Evolutionary conservation across 1,140 invertebrate species (phyloP), one percentile per base, ranked within the genome.

Genomic region (Procambarus virginalis): DNA sequence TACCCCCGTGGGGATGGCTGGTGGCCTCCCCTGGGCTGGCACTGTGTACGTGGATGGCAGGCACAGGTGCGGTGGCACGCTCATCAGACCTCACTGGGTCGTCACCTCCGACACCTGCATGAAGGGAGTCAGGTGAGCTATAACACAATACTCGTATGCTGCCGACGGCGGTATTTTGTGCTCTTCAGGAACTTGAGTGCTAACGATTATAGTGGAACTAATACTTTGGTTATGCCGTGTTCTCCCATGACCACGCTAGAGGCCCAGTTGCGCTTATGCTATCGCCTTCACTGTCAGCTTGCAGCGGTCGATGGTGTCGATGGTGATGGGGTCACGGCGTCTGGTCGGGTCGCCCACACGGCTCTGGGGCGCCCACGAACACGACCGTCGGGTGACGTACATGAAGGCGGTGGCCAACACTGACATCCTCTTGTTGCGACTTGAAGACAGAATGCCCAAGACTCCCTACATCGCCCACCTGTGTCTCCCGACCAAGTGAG

Each of bases 291-390:
- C 34, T 34, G 34, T 34, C 86, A 89, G 86, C n/a, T 12, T 82
- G 68, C 17, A 64, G 17, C 20, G 2, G 48, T 34, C 20, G 5
- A 8, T 34, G 5, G 86, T 89, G 51, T 51, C 68, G 5, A 51
- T 89, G 51, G 86, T 89, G 70, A 89, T 89, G 86, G 86, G 86
- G 6, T 89, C 86, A 3, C 70, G 77, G 79, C 14, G 86, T 48
- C 20, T 14, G 14, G 49, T 83, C 1, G 86, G 86, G 5, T 46
- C 0, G 9, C 86, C 79, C 22, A 82, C 79, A n/a, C 64, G 86
- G 10, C 51, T 89, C 22, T 89, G 86, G 86, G 48, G 79, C 9
- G 86, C n/a, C 6, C 45, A 83, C 10, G 86, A 89, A 68, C 48
- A 89, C n/a, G 86, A 76, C 10, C 79, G 86, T 22, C 64, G 51